These are phyloP conservation scores for Gorsachius goisagi DNA, from an alignment of 2,113 vertebrate genomes.

Conservation along the genomic window DNA sequence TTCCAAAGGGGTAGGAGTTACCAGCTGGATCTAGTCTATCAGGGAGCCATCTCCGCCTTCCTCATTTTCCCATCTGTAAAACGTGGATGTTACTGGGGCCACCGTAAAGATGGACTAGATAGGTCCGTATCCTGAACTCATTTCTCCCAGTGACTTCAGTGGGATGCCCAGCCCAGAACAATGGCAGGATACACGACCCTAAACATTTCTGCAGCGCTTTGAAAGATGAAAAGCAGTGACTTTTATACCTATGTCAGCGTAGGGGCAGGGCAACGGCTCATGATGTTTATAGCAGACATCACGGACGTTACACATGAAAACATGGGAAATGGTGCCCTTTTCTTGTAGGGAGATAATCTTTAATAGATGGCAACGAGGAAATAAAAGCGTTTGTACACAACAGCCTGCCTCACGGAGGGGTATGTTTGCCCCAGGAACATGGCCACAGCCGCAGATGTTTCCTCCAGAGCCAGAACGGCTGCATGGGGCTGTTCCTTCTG, in stretches of 20 bases:
- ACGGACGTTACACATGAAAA: slow-evolving; percentile 12
- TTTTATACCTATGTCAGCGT: slow-evolving; percentile 20
- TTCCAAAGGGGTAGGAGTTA: neutral
- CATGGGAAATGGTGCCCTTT: slow-evolving; percentile 54
- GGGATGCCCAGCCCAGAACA: slow-evolving; percentile 64
- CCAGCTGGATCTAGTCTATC: neutral
- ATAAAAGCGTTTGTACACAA: slow-evolving; percentile 6
- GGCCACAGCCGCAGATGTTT: slow-evolving; percentile 58
- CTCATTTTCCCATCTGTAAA: neutral
- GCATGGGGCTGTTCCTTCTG: neutral
- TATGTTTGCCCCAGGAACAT: neutral
- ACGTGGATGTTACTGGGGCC: neutral
- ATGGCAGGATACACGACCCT: slow-evolving; percentile 64
- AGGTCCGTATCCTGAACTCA: slow-evolving; percentile 57
- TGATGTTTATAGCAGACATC: slow-evolving; percentile 51
- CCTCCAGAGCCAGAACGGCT: slow-evolving; percentile 36
- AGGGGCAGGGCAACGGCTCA: neutral
- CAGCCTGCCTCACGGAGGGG: neutral
- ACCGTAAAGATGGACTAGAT: slow-evolving; percentile 44
- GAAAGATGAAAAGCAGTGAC: slow-evolving; percentile 21
- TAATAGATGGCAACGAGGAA: slow-evolving; percentile 51
- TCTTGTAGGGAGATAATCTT: slow-evolving; percentile 44
- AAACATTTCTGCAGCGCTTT: slow-evolving; percentile 20
- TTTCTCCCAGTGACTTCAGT: slow-evolving; percentile 57
- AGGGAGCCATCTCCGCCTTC: neutral